Percentiles rank a stretch among this genome's conserved stretches.
phyloP scores from a whole-genome alignment of 2,113 vertebrate species.

The Prochilodus magdalenae region DNA sequence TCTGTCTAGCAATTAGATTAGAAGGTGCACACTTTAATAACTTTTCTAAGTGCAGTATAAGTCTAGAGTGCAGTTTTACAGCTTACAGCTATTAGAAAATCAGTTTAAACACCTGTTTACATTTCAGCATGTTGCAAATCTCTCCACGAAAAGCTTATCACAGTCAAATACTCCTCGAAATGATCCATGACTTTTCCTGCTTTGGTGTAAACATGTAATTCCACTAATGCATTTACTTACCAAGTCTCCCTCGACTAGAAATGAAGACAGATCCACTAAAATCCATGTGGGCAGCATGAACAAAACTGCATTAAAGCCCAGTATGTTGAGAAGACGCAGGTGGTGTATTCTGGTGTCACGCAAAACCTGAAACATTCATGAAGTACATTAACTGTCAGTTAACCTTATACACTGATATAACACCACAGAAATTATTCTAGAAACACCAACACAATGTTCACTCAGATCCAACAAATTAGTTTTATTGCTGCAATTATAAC shows the following conservation, averaged over 20 bases:
- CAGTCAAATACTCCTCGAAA: too few relatives aligned
- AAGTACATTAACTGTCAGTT: neutral
- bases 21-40: too few relatives aligned
- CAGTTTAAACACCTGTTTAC: too few relatives aligned
- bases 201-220: neutral
- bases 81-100: too few relatives aligned
- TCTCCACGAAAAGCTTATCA: too few relatives aligned
- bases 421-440: neutral
- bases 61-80: too few relatives aligned
- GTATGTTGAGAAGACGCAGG: conserved; percentile 89
- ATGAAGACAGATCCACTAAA: conserved; percentile 91
- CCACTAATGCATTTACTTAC: conserved; percentile 73
- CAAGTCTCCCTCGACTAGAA: conserved; percentile 91
- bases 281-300: conserved; percentile 99
- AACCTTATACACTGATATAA: neutral
- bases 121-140: too few relatives aligned
- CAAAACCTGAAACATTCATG: conserved; percentile 81
- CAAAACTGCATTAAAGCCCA: conserved; percentile 93
- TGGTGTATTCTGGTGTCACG: conserved; percentile 93
- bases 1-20: too few relatives aligned
- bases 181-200: neutral
- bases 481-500: too few relatives aligned
- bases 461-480: too few relatives aligned
- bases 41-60: too few relatives aligned
- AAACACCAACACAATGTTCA: neutral